phyloP scores from a whole-genome alignment of 2,888 invertebrate genomes.

The Pristionchus exspectatus region DNA sequence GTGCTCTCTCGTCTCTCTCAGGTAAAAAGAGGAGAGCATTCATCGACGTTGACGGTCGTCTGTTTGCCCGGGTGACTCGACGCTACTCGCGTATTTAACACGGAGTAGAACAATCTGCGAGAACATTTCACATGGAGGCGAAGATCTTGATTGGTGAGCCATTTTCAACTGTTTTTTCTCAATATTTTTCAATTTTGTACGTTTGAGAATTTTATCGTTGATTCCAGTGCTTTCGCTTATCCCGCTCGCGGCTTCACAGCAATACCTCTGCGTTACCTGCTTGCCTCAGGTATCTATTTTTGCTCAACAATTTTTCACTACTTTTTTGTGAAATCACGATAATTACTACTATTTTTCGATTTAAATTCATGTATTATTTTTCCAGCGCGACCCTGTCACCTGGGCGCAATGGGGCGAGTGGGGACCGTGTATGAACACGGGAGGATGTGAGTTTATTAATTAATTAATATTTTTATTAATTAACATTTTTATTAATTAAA shows the following conservation, averaged over 20 bases:
- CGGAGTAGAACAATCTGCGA: neutral
- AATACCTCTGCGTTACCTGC: slow-evolving; percentile 5
- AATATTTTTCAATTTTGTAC: neutral
- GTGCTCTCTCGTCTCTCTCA: neutral
- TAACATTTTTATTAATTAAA: neutral
- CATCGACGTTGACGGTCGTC: neutral
- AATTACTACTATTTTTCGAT: neutral
- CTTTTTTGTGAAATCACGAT: neutral
- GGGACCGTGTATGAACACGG: slow-evolving; percentile 50
- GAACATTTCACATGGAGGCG: neutral
- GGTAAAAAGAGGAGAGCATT: neutral
- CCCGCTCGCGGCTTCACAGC: neutral
- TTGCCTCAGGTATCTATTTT: neutral
- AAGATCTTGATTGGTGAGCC: neutral
- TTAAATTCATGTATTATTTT: neutral
- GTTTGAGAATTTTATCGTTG: neutral
- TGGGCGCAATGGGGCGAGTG: slow-evolving; percentile 56
- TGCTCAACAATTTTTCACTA: neutral
- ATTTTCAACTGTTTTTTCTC: neutral
- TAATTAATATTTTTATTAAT: neutral
- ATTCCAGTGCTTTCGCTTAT: neutral
- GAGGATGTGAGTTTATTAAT: slow-evolving; percentile 8
- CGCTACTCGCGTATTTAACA: slow-evolving; percentile 37
- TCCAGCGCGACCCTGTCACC: slow-evolving; percentile 16
- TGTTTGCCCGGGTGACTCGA: slow-evolving; percentile 28